Evolutionary conservation across 2,888 invertebrate species (phyloP), one percentile per base, ranked within the genome.

Genomic region (Troides aeacus): DNA sequence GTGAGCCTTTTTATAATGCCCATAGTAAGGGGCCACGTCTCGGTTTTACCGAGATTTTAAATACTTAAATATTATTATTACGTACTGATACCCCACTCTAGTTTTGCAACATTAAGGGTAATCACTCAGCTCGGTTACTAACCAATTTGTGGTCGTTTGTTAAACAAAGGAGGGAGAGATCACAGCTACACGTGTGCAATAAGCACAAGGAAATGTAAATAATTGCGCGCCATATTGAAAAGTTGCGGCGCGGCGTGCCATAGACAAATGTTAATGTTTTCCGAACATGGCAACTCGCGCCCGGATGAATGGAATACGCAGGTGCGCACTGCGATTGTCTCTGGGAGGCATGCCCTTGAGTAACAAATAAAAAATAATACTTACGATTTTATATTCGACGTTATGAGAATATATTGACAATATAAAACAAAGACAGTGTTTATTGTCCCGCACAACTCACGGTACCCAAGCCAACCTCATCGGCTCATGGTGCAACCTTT

Each of bases 241-340:
- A 70, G 68, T 66, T 62, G 69, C 64, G 62, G 68, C 71, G 71
- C 71, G 62, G 71, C 71, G 62, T 64, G 66, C 68, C 71, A 74
- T 67, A 74, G 74, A 73, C 70, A 72, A 76, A 77, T 75, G 74
- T 70, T 75, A 75, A 75, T 75, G 64, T 69, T 66, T n/a, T 50
- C 73, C 76, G 62, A 72, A 78, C 72, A 77, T 72, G 78, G 77
- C 68, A 72, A 66, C 67, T 62, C 61, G 73, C 71, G 72, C 61
- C 72, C 78, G 78, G 78, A 82, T 84, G 83, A 82, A 83, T 84
- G 79, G 77, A 81, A 85, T 85, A 83, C 80, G 81, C 87, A 87
- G 87, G 87, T 87, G 87, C 73, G 66, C 71, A 60, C 64, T 50
- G 60, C 30, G 69, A 62, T 67, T 66, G 69, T 70, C 67, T 65